Conservation (phyloP, 2,797 vertebrate genomes). For the Neosilurus hyrtlii region DNA sequence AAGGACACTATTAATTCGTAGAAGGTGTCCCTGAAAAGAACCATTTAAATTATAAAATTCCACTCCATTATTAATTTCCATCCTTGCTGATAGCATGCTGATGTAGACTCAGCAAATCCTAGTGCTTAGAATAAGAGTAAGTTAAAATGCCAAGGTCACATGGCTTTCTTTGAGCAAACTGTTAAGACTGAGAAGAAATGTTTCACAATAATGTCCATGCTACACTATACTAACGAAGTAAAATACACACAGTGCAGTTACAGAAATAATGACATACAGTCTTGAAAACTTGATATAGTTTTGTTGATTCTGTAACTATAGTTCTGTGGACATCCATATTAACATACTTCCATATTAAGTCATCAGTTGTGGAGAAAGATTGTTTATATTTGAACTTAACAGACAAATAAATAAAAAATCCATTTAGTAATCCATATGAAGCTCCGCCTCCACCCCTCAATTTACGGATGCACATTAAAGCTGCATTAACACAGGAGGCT, state of each 20-base stretch:
- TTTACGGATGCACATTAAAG: too few relatives aligned
- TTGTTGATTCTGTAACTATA: not conserved
- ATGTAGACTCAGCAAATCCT: not conserved
- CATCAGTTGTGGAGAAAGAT: too few relatives aligned
- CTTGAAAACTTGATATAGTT: not conserved
- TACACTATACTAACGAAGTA: not conserved
- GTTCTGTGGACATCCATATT: not conserved
- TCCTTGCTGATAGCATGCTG: not conserved
- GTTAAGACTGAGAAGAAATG: slow-evolving; percentile 1
- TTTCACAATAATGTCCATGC: slow-evolving; percentile 8
- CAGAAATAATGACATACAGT: not conserved
- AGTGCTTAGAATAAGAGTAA: not conserved
- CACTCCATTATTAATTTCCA: not conserved
- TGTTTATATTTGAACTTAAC: too few relatives aligned
- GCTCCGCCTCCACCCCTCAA: too few relatives aligned
- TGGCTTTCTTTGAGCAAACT: not conserved
- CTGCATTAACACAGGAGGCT: too few relatives aligned
- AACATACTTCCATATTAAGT: not conserved
- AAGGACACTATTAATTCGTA: slow-evolving; percentile 30
- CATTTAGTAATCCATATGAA: too few relatives aligned
- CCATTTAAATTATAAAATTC: slow-evolving; percentile 21
- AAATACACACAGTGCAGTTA: not conserved
- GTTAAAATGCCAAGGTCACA: not conserved
- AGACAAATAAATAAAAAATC: too few relatives aligned
- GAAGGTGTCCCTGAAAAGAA: not conserved